Conservation (phyloP, 2,888 invertebrate genomes). For the Stenodema calcarata region DNA sequence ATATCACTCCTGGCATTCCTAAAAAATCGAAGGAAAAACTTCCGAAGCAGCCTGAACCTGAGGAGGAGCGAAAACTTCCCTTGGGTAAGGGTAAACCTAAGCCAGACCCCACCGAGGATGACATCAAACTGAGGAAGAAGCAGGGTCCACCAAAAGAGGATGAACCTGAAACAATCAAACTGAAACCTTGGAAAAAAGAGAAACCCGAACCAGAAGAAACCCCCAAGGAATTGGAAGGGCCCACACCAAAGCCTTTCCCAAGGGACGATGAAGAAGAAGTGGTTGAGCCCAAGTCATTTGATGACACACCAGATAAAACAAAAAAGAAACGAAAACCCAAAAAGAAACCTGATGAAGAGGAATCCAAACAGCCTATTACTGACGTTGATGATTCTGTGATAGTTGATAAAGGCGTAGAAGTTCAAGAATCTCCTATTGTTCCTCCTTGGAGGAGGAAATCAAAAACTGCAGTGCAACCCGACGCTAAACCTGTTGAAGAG, state of each 20-base stretch:
- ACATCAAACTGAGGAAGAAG: slow-evolving; percentile 61
- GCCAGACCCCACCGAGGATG: slow-evolving; percentile 59
- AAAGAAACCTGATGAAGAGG: slow-evolving; percentile 47
- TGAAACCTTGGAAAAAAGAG: slow-evolving; percentile 60
- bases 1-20: slow-evolving; percentile 52
- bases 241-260: slow-evolving; percentile 60
- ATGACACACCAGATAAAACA: slow-evolving; percentile 58
- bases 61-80: slow-evolving; percentile 56
- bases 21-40: slow-evolving; percentile 44
- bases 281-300: slow-evolving; percentile 58
- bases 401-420: background rate
- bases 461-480: background rate
- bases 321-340: slow-evolving; percentile 53
- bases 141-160: slow-evolving; percentile 62
- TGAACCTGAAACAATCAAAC: slow-evolving; percentile 60
- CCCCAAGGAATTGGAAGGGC: slow-evolving; percentile 58
- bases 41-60: slow-evolving; percentile 53
- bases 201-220: slow-evolving; percentile 59
- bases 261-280: slow-evolving; percentile 58
- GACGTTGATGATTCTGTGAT: background rate
- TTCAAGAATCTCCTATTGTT: background rate
- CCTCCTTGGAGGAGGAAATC: slow-evolving; percentile 11
- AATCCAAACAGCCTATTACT: background rate
- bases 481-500: slow-evolving; percentile 38
- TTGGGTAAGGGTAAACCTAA: slow-evolving; percentile 57